Conservation (phyloP, 2,797 vertebrate species). For the Malurus leucopterus region DNA sequence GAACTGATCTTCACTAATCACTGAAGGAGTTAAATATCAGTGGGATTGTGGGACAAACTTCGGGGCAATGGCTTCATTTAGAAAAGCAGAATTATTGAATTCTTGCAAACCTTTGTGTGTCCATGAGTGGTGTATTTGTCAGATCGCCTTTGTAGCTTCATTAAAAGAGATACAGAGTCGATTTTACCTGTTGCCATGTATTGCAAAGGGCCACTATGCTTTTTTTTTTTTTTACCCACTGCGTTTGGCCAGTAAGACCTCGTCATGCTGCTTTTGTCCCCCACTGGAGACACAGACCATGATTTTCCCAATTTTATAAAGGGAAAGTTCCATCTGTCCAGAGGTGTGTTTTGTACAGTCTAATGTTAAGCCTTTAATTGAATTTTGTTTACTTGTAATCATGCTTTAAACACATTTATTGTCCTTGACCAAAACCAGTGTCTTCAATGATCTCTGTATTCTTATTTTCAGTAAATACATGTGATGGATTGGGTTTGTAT, state of each 20-base stretch:
- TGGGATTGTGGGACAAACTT: rapidly evolving
- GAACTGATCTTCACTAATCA: not conserved
- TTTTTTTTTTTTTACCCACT: not conserved
- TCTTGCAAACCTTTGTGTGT: not conserved
- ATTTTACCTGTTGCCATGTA: not conserved
- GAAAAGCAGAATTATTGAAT: not conserved
- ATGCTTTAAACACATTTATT: not conserved
- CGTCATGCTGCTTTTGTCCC: not conserved
- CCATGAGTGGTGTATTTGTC: not conserved
- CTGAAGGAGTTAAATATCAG: not conserved
- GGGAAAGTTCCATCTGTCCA: not conserved
- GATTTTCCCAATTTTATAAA: not conserved
- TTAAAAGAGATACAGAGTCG: not conserved
- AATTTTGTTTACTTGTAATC: not conserved
- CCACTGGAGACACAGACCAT: not conserved
- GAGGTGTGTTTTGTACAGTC: not conserved
- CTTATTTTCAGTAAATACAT: not conserved
- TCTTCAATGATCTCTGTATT: not conserved
- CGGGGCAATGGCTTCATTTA: not conserved
- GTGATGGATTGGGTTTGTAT: not conserved
- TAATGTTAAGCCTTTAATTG: not conserved
- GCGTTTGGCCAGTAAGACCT: not conserved
- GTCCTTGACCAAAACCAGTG: not conserved
- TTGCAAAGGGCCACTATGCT: not conserved
- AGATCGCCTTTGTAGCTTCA: not conserved